Percentiles rank a stretch among this genome's conserved stretches.
Conservation (phyloP, 2,888 invertebrate genomes). For the Ernsta delagoae region DNA sequence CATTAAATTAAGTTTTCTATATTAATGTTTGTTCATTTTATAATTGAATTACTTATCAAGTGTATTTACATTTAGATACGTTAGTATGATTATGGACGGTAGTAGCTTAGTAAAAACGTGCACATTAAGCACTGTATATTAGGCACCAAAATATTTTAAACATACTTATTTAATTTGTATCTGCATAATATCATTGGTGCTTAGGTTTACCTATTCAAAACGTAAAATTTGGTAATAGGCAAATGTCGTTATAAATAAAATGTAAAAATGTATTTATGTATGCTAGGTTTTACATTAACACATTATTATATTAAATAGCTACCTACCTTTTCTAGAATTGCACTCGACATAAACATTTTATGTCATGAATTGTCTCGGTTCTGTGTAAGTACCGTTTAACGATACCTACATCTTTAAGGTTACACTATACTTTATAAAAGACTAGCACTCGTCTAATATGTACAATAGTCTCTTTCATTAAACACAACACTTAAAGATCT, state of each 20-base stretch:
- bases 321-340: constrained; percentile 4
- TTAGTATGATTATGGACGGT: background rate
- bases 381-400: constrained; percentile 37
- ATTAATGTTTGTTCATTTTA: no score
- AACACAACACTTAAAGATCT: constrained; percentile 36
- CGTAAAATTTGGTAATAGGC: background rate
- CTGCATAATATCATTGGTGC: background rate
- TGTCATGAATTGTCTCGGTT: constrained; percentile 32
- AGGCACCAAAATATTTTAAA: no score
- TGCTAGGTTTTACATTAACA: no score
- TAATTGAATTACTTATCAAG: no score
- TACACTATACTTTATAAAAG: constrained; percentile 54
- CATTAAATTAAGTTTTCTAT: no score
- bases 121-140: no score
- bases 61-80: no score
- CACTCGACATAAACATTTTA: constrained; percentile 5
- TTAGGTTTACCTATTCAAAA: background rate
- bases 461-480: constrained; percentile 56
- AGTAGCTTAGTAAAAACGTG: background rate
- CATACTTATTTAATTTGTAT: background rate
- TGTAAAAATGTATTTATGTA: no score
- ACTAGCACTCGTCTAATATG: constrained; percentile 76
- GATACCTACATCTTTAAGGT: constrained; percentile 40
- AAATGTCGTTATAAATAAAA: no score
- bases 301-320: no score